Percentiles rank a stretch among this genome's conserved stretches.
Conservation (phyloP, 2,888 invertebrate species). For the Hirtodrosophila confusa region DNA sequence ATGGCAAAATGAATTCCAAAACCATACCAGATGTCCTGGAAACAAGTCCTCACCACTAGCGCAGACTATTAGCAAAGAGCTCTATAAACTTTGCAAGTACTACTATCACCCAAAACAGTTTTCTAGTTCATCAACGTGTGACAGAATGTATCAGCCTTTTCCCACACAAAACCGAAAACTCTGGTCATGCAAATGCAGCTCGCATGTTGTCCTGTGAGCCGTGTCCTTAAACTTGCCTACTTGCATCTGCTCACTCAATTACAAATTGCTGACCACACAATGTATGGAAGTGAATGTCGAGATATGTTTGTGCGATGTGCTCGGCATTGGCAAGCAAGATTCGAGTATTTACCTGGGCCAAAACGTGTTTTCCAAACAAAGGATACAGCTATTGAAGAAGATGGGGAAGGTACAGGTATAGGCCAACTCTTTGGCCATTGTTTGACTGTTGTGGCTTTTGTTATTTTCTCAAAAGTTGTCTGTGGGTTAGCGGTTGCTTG, state of each 20-base stretch:
- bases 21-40: too few relatives aligned
- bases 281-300: constrained; percentile 34
- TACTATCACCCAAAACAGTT: constrained; percentile 7
- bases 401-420: background rate
- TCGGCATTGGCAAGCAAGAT: constrained; percentile 16
- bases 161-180: background rate
- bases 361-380: constrained; percentile 34
- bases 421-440: constrained; percentile 45
- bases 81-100: background rate
- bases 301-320: constrained; percentile 19
- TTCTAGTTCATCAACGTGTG: too few relatives aligned
- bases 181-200: constrained; percentile 46
- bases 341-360: constrained; percentile 42
- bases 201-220: constrained; percentile 18
- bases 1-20: too few relatives aligned
- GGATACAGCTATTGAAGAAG: constrained; percentile 29
- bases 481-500: constrained; percentile 28
- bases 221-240: constrained; percentile 21
- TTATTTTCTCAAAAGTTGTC: constrained; percentile 50
- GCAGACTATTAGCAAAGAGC: too few relatives aligned
- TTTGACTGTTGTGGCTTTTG: constrained; percentile 48
- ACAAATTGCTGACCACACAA: constrained; percentile 61
- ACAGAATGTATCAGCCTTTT: background rate
- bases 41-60: too few relatives aligned
- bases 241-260: constrained; percentile 41